A percentile compares a stretch with the other conserved stretches of the same genome.
These are phyloP conservation scores for Neopipo cinnamomea DNA, from an alignment of 2,113 vertebrate genomes.

Conservation along the genomic window DNA sequence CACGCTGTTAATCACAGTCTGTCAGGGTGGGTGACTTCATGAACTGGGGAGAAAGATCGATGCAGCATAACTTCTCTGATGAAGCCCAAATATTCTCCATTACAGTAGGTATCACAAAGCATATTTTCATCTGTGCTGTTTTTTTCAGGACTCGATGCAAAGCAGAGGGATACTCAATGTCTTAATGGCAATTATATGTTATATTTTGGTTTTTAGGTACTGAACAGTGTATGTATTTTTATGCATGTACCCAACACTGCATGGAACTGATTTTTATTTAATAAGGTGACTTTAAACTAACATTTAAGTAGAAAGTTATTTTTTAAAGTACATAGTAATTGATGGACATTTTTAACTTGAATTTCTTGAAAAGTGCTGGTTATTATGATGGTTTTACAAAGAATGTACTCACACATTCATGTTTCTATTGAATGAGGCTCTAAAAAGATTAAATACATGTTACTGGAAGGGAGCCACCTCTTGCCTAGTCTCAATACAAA, in stretches of 20 bases:
- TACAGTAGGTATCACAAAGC: background rate
- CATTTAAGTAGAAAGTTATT: background rate
- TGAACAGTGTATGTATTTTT: background rate
- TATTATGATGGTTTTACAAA: background rate
- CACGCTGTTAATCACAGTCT: background rate
- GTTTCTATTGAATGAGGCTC: background rate
- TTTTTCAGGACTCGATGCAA: background rate
- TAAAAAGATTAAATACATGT: background rate
- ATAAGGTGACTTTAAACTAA: background rate
- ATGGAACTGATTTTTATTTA: background rate
- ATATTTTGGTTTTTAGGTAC: background rate
- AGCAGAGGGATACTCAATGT: background rate
- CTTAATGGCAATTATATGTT: background rate
- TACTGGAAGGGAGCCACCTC: background rate
- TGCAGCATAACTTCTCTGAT: background rate
- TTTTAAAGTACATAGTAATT: background rate
- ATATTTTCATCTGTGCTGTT: background rate
- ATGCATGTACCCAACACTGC: background rate
- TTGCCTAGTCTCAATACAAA: background rate
- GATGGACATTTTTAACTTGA: background rate
- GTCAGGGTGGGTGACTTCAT: background rate
- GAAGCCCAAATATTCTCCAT: background rate
- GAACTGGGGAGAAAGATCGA: background rate
- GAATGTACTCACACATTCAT: background rate
- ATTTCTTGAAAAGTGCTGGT: background rate